Percentiles rank a stretch among this genome's conserved stretches.
phyloP scores from a whole-genome alignment of 2,797 vertebrate species.

The Prunella strophiata region DNA sequence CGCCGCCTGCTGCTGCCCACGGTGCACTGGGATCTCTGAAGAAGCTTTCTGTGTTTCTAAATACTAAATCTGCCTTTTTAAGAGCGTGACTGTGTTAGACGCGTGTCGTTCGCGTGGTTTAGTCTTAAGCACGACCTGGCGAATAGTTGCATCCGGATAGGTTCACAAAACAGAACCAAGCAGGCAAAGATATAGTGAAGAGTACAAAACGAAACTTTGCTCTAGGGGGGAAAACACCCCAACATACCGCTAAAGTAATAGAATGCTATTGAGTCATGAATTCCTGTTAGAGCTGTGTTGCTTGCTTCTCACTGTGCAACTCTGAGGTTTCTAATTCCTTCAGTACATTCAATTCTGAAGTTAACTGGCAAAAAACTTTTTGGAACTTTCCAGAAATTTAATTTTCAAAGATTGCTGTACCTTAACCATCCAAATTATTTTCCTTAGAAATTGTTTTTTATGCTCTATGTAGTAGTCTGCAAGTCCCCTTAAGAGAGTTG shows the following conservation, averaged over 20 bases:
- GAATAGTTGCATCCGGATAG: fast-evolving
- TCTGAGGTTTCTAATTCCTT: not conserved
- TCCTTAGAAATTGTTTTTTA: not conserved
- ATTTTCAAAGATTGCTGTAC: not conserved
- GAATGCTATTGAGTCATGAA: not conserved
- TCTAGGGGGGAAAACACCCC: fast-evolving
- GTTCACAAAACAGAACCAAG: not conserved
- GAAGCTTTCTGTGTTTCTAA: not conserved
- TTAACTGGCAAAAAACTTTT: not conserved
- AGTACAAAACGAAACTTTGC: fast-evolving
- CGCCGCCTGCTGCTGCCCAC: fast-evolving
- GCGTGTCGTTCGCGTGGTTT: fast-evolving
- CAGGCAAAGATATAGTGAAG: not conserved
- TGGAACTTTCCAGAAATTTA: not conserved
- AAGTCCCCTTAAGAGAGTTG: not conserved
- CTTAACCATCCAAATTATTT: not conserved
- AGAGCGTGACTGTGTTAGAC: fast-evolving
- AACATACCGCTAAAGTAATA: fast-evolving
- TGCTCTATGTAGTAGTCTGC: not conserved
- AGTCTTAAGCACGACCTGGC: fast-evolving
- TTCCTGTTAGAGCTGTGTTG: not conserved
- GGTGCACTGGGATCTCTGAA: fast-evolving
- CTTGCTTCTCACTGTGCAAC: fast-evolving
- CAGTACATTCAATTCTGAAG: not conserved
- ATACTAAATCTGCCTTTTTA: fast-evolving